Evolutionary conservation across 2,113 vertebrate species (phyloP), one percentile per base, ranked within the genome.

Genomic region (Corythoichthys intestinalis): DNA sequence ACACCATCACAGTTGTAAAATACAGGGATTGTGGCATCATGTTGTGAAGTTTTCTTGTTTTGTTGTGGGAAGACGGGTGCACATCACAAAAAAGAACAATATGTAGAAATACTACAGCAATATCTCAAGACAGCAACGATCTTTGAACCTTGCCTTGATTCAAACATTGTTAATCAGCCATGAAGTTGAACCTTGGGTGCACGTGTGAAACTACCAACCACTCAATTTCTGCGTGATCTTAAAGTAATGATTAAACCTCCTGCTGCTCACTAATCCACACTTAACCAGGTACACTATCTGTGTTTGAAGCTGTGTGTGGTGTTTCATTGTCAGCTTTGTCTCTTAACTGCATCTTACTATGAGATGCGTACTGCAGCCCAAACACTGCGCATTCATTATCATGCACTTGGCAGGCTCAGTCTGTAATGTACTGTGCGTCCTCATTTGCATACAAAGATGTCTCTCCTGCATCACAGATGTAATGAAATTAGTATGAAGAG

Each of bases 361-460:
- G 65, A 69, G 67, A 76, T 67, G 73, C 79, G 69, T 73, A 65
- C 76, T 75, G 53, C 70, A 71, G 76, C 78, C 61, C 69, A 79
- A 75, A 76, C 66, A 71, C 58, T 70, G 67, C 71, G 61, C 71
- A 80, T 80, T 69, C 81, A 74, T 83, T 83, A 77, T 82, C 78
- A 75, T 76, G 81, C 81, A 81, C 80, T 81, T 83, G 83, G 85
- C 84, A 83, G 79, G 64, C 75, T 58, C 60, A 2, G 56, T 67
- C 67, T 71, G 71, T 85, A 77, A 86, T 85, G 79, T 54, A 71
- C 87, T 56, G 57, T 77, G 59, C 74, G 17, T 17, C 82, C 70
- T 78, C 77, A 84, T 90, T 88, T 88, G 78, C 83, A 90, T 87
- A 85, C 85, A 88, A 82, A 88, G 83, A 85, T 73, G 82, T 85